These are phyloP conservation scores for Leptodactylus fallax DNA, from an alignment of 2,797 vertebrate genomes.

Conservation along the genomic window DNA sequence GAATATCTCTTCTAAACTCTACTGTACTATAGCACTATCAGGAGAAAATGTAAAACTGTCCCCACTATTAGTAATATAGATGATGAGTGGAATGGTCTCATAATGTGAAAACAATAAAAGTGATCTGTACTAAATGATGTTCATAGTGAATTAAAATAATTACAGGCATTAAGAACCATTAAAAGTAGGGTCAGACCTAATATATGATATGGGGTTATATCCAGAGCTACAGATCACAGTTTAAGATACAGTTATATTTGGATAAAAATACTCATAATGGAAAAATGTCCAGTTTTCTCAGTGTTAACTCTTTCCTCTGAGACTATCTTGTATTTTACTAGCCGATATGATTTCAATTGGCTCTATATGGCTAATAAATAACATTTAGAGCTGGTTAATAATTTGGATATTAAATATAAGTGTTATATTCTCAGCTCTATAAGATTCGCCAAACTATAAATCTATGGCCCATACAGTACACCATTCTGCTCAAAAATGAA, in stretches of 20 bases:
- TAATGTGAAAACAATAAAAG: slow-evolving; percentile 1
- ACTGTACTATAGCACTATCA: too few relatives aligned
- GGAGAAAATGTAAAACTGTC: neutral
- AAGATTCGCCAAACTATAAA: too few relatives aligned
- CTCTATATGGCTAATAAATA: neutral
- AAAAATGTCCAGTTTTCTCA: neutral
- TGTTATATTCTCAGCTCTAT: too few relatives aligned
- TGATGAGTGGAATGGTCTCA: neutral
- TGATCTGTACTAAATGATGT: neutral
- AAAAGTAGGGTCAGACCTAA: neutral
- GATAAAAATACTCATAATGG: neutral
- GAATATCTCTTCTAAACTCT: neutral
- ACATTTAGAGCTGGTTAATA: too few relatives aligned
- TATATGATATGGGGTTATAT: too few relatives aligned
- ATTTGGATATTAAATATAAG: too few relatives aligned
- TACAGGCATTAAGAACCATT: neutral
- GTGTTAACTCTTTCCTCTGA: neutral
- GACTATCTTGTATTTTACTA: neutral
- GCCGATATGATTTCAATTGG: neutral
- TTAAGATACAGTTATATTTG: neutral
- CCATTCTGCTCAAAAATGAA: too few relatives aligned
- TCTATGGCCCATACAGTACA: too few relatives aligned
- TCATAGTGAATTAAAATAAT: slow-evolving; percentile 17
- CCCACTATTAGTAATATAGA: neutral
- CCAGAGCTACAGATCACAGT: neutral